Base-by-base conservation (phyloP, 1,140 invertebrate genomes). In the Andricus grossulariae region DNA sequence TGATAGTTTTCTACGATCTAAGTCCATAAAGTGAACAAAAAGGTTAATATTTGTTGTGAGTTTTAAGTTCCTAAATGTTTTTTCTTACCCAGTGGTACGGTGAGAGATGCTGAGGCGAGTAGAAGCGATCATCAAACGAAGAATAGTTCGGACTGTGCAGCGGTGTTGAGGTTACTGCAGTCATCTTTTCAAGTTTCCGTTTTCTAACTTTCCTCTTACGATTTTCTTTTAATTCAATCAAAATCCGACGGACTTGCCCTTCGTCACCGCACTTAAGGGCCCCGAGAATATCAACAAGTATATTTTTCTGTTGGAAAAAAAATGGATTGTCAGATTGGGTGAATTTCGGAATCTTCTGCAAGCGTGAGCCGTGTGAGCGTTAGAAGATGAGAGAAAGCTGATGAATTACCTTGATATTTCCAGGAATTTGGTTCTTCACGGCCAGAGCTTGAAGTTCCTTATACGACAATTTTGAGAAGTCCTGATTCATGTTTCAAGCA, bases 371-470 rank as follows among this genome's bases (percentile, higher is more conserved):
- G 19, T 25, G 57, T 18, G 18, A 19, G 74, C 50, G 49, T 49
- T 19, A 57, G 8, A 49, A 10, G 19, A 74, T 12, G 54, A 76
- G 6, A 71, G 39, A 60, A 73, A 3, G 16, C 12, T 32, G 16
- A 7, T 19, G 66, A 74, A 49, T 87, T 85, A 89, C 88, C 88
- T 89, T 90, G 60, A 90, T 89, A 80, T 90, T 90, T 52, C 87
- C 87, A 25, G 88, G 88, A 21, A 90, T 82, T 15, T 77, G 83
- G 39, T 90, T 85, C 74, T 78, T 79, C 10, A 84, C 57, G 54
- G 89, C 89, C 45, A 90, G 75, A 1, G 85, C 84, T 81, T 90
- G 89, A 32, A 90, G 82, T 75, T 90, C 86, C 71, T 88, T 89
- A 80, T 90, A 90, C 50, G 88, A 87, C 51, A 90, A 80, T 50